phyloP scores from a whole-genome alignment of 2,113 vertebrate genomes.

The Thalassoma bifasciatum region DNA sequence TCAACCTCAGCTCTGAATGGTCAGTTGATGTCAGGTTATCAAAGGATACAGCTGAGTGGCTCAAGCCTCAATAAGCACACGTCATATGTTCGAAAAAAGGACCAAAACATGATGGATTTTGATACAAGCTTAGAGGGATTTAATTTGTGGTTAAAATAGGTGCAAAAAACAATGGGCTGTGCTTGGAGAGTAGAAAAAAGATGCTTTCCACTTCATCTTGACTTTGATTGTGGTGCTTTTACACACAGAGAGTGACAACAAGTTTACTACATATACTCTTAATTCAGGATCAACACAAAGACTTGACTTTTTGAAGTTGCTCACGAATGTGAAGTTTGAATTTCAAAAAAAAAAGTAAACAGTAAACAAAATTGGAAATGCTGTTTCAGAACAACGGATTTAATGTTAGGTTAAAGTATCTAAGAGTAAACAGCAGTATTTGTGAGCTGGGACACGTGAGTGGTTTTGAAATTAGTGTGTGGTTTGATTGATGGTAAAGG shows the following conservation, averaged over 20 bases:
- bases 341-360: neutral
- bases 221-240: neutral
- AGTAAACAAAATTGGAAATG: neutral
- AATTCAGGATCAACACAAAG: neutral
- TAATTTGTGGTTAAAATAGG: neutral
- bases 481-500: constrained; percentile 11
- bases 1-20: neutral
- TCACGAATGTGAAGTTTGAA: neutral
- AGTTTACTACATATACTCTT: neutral
- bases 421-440: neutral
- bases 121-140: neutral
- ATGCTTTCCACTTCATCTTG: neutral
- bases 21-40: neutral
- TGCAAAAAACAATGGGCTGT: neutral
- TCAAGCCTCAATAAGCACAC: neutral
- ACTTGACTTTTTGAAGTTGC: neutral
- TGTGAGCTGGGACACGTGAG: neutral
- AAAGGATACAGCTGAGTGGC: neutral
- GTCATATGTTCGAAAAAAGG: neutral
- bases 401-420: neutral
- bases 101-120: neutral
- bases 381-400: neutral
- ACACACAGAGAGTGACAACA: neutral
- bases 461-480: constrained; percentile 7
- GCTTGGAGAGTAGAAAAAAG: neutral